Conservation (phyloP, 2,797 vertebrate species). For the Bufotes viridis region DNA sequence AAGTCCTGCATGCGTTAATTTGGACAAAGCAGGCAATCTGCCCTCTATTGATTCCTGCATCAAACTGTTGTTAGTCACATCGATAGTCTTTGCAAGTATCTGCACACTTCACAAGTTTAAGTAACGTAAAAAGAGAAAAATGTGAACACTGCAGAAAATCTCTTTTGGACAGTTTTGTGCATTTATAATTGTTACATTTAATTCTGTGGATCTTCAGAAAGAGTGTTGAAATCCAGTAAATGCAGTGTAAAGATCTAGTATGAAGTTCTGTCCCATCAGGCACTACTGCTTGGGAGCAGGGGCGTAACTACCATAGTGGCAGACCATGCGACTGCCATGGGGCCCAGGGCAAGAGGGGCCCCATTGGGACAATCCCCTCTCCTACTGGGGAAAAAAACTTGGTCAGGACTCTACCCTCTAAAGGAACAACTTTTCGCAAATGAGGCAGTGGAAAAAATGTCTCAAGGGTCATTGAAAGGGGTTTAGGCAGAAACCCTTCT, state of each 20-base stretch:
- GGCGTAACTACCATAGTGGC: no score
- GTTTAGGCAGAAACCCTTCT: no score
- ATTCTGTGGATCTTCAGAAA: not conserved
- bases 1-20: constrained; percentile 64
- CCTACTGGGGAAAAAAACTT: no score
- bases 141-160: constrained; percentile 28
- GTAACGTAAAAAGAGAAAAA: constrained; percentile 10
- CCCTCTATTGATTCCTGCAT: constrained; percentile 69
- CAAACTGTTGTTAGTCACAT: constrained; percentile 65
- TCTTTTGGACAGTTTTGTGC: constrained; percentile 4
- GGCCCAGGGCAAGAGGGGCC: no score
- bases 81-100: constrained; percentile 59
- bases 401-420: no score
- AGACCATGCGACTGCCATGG: no score
- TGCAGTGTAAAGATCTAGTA: not conserved
- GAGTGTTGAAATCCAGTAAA: not conserved
- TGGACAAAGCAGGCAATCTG: constrained; percentile 66
- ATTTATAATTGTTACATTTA: not conserved
- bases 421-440: no score
- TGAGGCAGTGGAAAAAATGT: no score
- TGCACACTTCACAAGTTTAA: constrained; percentile 34
- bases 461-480: no score
- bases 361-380: no score
- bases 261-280: not conserved
- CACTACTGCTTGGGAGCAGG: not conserved